Evolutionary conservation across 2,113 vertebrate species (phyloP).

Genomic region (Tonatia bakeri): DNA sequence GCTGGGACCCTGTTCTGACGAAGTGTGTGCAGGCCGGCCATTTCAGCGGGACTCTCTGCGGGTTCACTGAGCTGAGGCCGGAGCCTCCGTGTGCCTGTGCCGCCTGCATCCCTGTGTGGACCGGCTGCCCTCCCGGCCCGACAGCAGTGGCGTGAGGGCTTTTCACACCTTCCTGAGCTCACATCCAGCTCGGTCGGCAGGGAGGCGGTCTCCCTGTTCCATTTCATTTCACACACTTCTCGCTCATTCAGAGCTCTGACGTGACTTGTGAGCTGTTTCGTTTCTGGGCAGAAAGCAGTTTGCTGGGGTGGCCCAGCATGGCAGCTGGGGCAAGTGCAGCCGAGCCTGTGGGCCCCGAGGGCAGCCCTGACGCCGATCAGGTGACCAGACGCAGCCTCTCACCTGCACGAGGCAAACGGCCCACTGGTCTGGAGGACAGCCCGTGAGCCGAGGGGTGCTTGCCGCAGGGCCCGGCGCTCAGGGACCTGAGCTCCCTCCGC

Average conservation of each 20-base stretch:
- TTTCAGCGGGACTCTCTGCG: neutral
- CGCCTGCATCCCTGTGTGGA: no score
- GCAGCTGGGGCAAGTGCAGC: accelerated
- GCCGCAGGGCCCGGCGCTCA: neutral
- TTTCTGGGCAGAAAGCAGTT: neutral
- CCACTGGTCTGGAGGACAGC: accelerated
- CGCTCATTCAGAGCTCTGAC: accelerated
- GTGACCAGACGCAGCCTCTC: accelerated
- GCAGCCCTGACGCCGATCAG: accelerated
- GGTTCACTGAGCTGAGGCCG: neutral
- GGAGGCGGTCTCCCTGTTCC: neutral
- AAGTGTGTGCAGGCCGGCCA: neutral
- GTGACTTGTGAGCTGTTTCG: accelerated
- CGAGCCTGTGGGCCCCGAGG: neutral
- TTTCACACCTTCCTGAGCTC: neutral
- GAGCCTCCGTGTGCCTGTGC: neutral
- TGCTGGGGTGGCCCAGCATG: neutral
- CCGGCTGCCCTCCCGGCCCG: no score
- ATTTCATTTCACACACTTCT: accelerated
- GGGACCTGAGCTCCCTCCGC: no score
- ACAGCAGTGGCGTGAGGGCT: no score
- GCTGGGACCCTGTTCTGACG: accelerated
- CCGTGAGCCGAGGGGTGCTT: accelerated
- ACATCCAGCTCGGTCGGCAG: accelerated
- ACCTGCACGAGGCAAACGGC: accelerated